phyloP scores from a whole-genome alignment of 2,113 vertebrate species.

The Benitochromis conjunctus region DNA sequence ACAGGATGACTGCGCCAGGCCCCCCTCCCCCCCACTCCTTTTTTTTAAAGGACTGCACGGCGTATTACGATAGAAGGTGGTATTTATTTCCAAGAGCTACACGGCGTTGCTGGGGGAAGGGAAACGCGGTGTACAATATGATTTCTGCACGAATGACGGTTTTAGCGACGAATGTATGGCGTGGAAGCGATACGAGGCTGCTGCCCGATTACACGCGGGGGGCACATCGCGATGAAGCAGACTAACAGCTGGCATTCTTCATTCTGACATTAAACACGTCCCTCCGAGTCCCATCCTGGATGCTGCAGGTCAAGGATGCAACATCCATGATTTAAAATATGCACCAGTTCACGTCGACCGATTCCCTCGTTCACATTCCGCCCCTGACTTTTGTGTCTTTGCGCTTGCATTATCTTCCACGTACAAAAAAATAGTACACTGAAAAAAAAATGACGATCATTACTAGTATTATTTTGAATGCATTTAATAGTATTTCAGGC shows the following conservation, averaged over 20 bases:
- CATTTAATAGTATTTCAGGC: neutral
- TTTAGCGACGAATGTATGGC: neutral
- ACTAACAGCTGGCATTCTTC: neutral
- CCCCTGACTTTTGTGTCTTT: neutral
- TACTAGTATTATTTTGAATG: neutral
- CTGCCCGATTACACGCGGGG: neutral
- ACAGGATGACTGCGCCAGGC: neutral
- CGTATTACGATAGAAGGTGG: neutral
- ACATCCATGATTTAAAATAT: neutral
- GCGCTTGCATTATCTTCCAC: neutral
- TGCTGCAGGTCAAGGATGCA: constrained; percentile 1
- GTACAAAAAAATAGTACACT: neutral
- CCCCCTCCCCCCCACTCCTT: neutral
- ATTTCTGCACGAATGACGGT: neutral
- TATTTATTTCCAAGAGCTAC: neutral
- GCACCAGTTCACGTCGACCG: neutral
- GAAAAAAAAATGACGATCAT: neutral
- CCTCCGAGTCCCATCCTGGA: neutral
- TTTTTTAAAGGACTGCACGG: neutral
- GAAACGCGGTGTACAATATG: neutral
- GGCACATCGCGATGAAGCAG: neutral
- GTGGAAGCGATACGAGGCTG: neutral
- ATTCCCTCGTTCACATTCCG: neutral
- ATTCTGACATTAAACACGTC: neutral
- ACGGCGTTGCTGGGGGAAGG: constrained; percentile 20